Conservation (phyloP, 2,113 vertebrate species). For the Macaca fascicularis region DNA sequence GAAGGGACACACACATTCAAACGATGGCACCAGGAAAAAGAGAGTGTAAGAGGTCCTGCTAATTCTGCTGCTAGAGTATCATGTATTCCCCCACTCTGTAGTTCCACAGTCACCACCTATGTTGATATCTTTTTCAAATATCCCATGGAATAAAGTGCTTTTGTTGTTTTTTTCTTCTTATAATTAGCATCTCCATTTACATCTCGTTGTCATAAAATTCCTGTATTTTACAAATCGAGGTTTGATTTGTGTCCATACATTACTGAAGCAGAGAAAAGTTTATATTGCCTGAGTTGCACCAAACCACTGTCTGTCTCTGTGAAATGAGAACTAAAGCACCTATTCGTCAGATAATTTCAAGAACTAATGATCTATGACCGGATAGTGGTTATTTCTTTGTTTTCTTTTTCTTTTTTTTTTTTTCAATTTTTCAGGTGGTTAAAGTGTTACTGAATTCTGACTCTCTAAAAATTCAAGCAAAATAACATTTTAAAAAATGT, state of each 20-base stretch:
- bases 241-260: background rate
- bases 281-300: background rate
- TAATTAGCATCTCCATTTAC: background rate
- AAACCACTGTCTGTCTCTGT: background rate
- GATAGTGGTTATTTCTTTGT: background rate
- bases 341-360: background rate
- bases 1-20: background rate
- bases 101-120: background rate
- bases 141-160: background rate
- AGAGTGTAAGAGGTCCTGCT: background rate
- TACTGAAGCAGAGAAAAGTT: background rate
- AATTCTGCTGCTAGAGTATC: background rate
- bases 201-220: background rate
- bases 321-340: background rate
- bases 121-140: background rate
- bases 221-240: background rate
- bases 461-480: background rate
- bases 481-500: background rate
- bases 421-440: background rate
- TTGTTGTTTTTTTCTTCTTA: background rate
- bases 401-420: background rate
- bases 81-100: background rate
- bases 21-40: background rate
- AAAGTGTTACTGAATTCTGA: background rate
- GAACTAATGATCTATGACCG: background rate